Percentiles rank a stretch among this genome's conserved stretches.
These are phyloP conservation scores for Tetrapedia diversipes DNA, from an alignment of 2,888 invertebrate species.

Conservation along the genomic window DNA sequence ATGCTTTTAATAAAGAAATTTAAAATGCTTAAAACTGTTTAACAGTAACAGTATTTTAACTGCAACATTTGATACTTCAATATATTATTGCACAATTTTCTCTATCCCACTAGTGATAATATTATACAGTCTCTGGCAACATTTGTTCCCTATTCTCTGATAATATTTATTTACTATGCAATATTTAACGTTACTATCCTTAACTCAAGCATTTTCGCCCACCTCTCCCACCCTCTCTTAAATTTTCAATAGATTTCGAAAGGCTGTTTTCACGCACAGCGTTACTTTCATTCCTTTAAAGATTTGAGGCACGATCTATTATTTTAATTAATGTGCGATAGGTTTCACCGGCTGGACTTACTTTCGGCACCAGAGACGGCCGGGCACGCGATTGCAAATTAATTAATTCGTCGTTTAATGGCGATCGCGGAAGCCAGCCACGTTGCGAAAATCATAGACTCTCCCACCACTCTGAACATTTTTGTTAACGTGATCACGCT, in stretches of 20 bases:
- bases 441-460: constrained; percentile 28
- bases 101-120: too few species aligned
- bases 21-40: too few species aligned
- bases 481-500: constrained; percentile 40
- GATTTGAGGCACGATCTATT: constrained; percentile 32
- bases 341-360: constrained; percentile 63
- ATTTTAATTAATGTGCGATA: constrained; percentile 32
- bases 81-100: too few species aligned
- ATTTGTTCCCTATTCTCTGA: too few species aligned
- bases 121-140: too few species aligned
- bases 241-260: constrained; percentile 6
- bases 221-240: too few species aligned
- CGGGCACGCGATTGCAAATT: constrained; percentile 21
- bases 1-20: too few species aligned
- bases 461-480: background rate
- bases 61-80: too few species aligned
- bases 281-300: constrained; percentile 26
- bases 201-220: background rate
- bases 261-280: background rate
- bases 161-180: too few species aligned
- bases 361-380: constrained; percentile 60
- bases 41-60: too few species aligned
- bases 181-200: background rate
- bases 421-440: constrained; percentile 31
- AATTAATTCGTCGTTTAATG: constrained; percentile 26